A percentile compares a stretch with the other conserved stretches of the same genome.
Evolutionary conservation across 1,140 invertebrate genomes (phyloP).

Genomic region (Psilanteris sp.): DNA sequence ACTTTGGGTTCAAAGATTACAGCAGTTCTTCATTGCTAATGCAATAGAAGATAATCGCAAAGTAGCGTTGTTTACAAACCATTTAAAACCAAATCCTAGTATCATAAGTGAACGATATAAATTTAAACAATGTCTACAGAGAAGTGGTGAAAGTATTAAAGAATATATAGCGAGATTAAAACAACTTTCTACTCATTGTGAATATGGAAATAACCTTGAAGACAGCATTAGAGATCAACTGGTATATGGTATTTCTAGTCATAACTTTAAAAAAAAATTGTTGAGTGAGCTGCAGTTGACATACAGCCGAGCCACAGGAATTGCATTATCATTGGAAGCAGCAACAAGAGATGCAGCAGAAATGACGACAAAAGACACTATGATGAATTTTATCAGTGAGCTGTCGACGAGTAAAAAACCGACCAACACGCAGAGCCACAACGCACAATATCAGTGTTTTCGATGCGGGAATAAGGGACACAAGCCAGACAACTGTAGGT

Average conservation of each 20-base stretch:
- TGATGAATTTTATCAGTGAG: too few relatives aligned
- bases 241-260: neutral
- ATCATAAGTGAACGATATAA: constrained; percentile 22
- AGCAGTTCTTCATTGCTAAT: too few relatives aligned
- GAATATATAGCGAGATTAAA: neutral
- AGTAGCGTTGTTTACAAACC: too few relatives aligned
- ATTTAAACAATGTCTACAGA: constrained; percentile 22
- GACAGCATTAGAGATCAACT: constrained; percentile 5
- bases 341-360: constrained; percentile 3
- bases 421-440: too few relatives aligned
- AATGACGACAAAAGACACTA: neutral
- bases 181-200: neutral
- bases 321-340: neutral
- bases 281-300: neutral
- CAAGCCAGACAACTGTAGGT: too few relatives aligned
- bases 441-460: too few relatives aligned
- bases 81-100: constrained; percentile 23
- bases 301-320: neutral
- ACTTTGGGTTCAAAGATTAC: too few relatives aligned
- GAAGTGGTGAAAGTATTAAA: constrained; percentile 3
- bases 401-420: too few relatives aligned
- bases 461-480: too few relatives aligned
- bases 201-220: neutral
- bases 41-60: too few relatives aligned
- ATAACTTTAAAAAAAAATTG: neutral